Evolutionary conservation across 2,113 vertebrate species (phyloP).

Genomic region (Apaloderma vittatum): DNA sequence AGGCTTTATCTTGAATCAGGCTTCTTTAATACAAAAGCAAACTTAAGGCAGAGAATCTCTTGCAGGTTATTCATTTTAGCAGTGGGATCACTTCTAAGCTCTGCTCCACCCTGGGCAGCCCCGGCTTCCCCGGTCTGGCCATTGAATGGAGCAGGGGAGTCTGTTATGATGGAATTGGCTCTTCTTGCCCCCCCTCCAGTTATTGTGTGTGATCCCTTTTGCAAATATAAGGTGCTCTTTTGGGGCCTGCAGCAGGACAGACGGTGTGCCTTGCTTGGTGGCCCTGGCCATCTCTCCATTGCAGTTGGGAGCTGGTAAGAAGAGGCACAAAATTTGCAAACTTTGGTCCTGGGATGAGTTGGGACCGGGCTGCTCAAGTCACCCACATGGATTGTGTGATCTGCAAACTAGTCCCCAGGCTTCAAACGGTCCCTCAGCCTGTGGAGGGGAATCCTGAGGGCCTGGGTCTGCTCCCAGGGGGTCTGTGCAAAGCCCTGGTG

Average conservation of each 20-base stretch:
- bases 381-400: accelerated
- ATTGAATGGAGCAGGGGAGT: not conserved
- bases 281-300: not conserved
- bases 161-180: not conserved
- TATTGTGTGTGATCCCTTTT: not conserved
- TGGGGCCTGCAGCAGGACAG: not conserved
- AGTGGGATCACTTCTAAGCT: accelerated
- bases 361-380: not conserved
- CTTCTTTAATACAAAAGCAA: not conserved
- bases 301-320: accelerated
- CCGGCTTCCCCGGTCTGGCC: accelerated
- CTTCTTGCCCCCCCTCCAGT: not conserved
- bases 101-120: not conserved
- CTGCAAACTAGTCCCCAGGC: not conserved
- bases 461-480: not conserved
- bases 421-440: not conserved
- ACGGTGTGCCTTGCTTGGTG: not conserved
- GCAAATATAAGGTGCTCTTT: not conserved
- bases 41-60: not conserved
- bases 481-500: not conserved
- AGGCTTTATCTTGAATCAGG: not conserved
- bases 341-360: not conserved
- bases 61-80: not conserved
- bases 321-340: not conserved
- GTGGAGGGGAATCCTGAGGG: not conserved